Base-by-base conservation (phyloP, 2,888 invertebrate genomes). In the Pheosia tremula region DNA sequence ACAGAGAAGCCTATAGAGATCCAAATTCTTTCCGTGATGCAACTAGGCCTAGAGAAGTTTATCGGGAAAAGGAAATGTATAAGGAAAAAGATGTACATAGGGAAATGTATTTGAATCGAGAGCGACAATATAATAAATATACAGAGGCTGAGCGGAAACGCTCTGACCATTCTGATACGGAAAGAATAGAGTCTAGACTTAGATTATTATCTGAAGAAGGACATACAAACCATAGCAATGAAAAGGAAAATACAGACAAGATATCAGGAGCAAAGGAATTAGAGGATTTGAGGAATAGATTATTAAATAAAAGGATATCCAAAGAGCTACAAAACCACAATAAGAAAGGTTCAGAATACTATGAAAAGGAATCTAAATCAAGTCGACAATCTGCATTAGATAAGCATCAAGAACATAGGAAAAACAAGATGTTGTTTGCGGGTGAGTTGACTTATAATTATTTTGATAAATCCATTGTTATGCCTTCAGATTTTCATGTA, bases 261-360 rank as follows among this genome's bases (percentile, higher is more conserved):
- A 85, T 88, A 45, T 90, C 93, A 57, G 95, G 95, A 57, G 94
- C 94, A 69, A 94, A 95, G 72, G 95, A 96, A 62, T 91, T 97
- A 64, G 96, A 97, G 82, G 97, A 97, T 87, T 91, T 97, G 80
- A 94, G 97, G 73, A 96, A 96, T 75, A 95, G 97, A 78, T 89
- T 96, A 69, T 83, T 96, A 37, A 96, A 95, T 82, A 96, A 96
- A 86, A 91, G 95, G 74, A 96, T 95, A 86, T 95, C 94, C 79
- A 96, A 96, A 77, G 96, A 96, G 63, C 94, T 94, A 61, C 95
- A 94, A 62, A 94, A 82, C 64, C 94, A 94, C 68, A 70, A 81
- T 49, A 88, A 85, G 67, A 88, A 83, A 74, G 71, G 87, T 61
- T 86, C 91, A 64, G 94, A 95, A 62, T 89, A 94, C 71, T 83